Evolutionary conservation across 2,888 invertebrate species (phyloP).

Genomic region (Eumerus sabulonum): DNA sequence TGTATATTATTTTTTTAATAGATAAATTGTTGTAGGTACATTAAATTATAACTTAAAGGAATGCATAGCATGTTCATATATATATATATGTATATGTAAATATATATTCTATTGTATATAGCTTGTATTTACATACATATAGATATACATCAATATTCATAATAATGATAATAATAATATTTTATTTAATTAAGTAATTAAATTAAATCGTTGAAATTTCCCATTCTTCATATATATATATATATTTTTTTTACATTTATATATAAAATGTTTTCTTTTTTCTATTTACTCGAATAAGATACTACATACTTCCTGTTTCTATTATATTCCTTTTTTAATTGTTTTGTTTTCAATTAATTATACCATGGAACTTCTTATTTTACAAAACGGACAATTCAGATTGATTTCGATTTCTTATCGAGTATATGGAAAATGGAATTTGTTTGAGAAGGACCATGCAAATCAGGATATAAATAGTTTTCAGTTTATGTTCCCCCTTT

Average conservation of each 20-base stretch:
- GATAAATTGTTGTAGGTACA: slow-evolving; percentile 65
- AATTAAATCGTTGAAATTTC: slow-evolving; percentile 67
- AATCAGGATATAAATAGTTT: neutral
- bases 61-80: slow-evolving; percentile 46
- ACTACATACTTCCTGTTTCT: slow-evolving; percentile 21
- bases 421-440: neutral
- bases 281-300: slow-evolving; percentile 25
- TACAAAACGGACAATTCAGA: slow-evolving; percentile 50
- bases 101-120: slow-evolving; percentile 54
- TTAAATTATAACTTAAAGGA: slow-evolving; percentile 59
- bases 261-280: slow-evolving; percentile 17
- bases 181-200: slow-evolving; percentile 47
- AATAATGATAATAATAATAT: slow-evolving; percentile 53
- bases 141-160: slow-evolving; percentile 64
- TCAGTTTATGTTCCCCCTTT: neutral
- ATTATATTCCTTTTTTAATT: slow-evolving; percentile 10
- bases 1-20: slow-evolving; percentile 61
- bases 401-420: slow-evolving; percentile 16
- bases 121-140: slow-evolving; percentile 64
- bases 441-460: slow-evolving; percentile 4
- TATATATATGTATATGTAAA: slow-evolving; percentile 61
- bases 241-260: slow-evolving; percentile 38
- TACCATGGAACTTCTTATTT: slow-evolving; percentile 46
- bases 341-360: slow-evolving; percentile 14
- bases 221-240: slow-evolving; percentile 39